Evolutionary conservation across 2,113 vertebrate species (phyloP).

Genomic region (Trogon surrucura): DNA sequence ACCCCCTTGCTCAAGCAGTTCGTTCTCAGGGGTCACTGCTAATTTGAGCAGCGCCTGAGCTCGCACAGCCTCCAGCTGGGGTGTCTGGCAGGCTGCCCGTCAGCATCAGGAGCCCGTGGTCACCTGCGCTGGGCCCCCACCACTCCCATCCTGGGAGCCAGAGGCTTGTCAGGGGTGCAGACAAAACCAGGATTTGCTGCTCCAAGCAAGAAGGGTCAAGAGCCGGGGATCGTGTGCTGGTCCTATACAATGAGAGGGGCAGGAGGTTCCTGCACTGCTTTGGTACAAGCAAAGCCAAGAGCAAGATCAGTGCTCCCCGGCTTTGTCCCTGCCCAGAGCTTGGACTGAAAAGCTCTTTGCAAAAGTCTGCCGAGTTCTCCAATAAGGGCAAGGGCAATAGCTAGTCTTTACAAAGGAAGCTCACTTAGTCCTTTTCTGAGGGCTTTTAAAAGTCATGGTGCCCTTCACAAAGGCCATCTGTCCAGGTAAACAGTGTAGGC

Average conservation of each 20-base stretch:
- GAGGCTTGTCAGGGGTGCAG: neutral
- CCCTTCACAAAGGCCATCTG: neutral
- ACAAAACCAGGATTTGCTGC: neutral
- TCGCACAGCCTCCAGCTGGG: slow-evolving; percentile 3
- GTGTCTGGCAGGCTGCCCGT: neutral
- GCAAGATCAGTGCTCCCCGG: neutral
- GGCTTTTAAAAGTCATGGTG: neutral
- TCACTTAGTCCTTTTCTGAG: neutral
- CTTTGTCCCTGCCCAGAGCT: neutral
- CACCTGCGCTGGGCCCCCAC: neutral
- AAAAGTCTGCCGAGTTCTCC: neutral
- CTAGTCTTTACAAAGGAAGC: neutral
- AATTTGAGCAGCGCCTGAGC: neutral
- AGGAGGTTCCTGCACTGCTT: neutral
- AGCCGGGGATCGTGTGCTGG: neutral
- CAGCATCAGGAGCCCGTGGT: neutral
- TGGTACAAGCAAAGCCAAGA: neutral
- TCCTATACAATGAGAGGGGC: neutral
- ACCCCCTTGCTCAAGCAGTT: neutral
- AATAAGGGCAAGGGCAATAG: neutral
- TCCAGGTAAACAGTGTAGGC: neutral
- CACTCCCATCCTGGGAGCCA: neutral
- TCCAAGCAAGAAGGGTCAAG: neutral
- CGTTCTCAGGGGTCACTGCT: neutral
- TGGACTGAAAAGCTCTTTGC: slow-evolving; percentile 9